phyloP scores from a whole-genome alignment of 2,797 vertebrate species.

The Pitangus sulphuratus region DNA sequence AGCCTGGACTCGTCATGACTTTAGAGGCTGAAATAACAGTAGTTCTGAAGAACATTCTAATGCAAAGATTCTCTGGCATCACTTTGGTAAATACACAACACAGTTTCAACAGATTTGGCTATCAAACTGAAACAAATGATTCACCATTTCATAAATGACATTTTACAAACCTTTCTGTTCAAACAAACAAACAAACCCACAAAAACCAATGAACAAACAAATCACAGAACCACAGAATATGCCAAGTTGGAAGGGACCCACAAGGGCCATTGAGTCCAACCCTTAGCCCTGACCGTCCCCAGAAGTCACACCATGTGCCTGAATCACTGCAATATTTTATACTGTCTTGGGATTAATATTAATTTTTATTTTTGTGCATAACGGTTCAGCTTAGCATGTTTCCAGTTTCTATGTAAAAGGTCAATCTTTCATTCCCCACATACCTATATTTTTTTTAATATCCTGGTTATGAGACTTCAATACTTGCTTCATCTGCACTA shows the following conservation, averaged over 20 bases:
- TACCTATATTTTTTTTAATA: not conserved
- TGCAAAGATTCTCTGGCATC: not conserved
- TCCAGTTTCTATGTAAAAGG: not conserved
- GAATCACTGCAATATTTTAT: not conserved
- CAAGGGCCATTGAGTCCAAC: not conserved
- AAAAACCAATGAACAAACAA: not conserved
- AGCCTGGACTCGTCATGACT: not conserved
- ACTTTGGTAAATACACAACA: not conserved
- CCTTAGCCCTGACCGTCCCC: not conserved
- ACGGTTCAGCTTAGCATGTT: not conserved
- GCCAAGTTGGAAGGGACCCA: not conserved
- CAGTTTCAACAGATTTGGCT: not conserved
- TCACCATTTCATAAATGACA: not conserved
- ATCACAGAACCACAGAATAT: not conserved
- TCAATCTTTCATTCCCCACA: not conserved
- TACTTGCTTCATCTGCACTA: not conserved
- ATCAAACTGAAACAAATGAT: not conserved
- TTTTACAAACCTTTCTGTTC: not conserved
- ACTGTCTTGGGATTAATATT: not conserved
- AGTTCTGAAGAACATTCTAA: not conserved
- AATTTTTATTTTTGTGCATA: not conserved
- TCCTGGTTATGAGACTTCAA: not conserved
- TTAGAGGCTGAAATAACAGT: not conserved
- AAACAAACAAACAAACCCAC: not conserved
- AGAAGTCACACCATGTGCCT: not conserved